Percentiles rank a stretch among this genome's conserved stretches.
Conservation (phyloP, 2,888 invertebrate species). For the Kryphioiulus occultus region DNA sequence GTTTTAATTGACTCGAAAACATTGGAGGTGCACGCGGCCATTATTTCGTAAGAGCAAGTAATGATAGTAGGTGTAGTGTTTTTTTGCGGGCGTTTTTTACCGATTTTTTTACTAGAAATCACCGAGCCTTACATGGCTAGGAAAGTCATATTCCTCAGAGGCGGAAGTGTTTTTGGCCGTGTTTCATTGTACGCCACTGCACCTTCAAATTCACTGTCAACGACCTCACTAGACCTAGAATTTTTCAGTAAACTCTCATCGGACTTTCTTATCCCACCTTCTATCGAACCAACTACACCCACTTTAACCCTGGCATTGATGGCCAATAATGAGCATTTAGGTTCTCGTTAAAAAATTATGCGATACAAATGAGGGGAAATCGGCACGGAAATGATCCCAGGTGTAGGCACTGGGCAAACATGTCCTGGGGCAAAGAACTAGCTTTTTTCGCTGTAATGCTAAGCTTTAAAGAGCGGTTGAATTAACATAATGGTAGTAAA, state of each 20-base stretch:
- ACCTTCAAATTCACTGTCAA: conserved; percentile 23
- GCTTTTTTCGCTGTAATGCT: background rate
- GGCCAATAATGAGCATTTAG: conserved; percentile 23
- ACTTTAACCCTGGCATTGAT: conserved; percentile 12
- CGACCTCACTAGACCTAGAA: conserved; percentile 23
- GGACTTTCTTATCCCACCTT: background rate
- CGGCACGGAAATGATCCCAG: conserved; percentile 2
- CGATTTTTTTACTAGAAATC: background rate
- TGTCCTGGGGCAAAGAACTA: background rate
- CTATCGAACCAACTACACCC: conserved; percentile 19
- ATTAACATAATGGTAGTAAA: background rate
- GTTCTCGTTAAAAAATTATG: background rate
- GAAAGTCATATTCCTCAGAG: conserved; percentile 23
- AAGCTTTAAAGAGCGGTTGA: background rate
- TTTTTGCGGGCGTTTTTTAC: background rate
- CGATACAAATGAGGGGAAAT: background rate
- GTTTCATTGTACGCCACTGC: conserved; percentile 23
- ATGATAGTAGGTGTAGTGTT: conserved; percentile 4
- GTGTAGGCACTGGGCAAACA: background rate
- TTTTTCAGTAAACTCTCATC: background rate
- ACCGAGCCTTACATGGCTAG: background rate
- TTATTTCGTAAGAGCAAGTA: background rate
- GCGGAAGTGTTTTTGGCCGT: conserved; percentile 16
- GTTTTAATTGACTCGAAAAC: background rate
- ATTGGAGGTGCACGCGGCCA: background rate